Conservation (phyloP, 2,113 vertebrate genomes). For the Catagonus wagneri region DNA sequence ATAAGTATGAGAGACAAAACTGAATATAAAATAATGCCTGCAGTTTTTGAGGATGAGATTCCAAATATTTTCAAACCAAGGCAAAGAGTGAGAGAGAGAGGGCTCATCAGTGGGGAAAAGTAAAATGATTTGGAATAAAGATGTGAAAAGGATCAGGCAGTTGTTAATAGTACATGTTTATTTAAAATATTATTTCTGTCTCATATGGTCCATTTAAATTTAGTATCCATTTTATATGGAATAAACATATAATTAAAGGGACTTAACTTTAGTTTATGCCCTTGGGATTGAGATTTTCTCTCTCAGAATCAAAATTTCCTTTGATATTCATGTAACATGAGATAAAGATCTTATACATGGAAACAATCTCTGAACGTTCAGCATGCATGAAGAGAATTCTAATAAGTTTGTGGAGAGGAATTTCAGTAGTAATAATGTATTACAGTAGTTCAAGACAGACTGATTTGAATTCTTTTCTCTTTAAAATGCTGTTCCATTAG, state of each 20-base stretch:
- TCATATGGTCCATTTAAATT: not conserved
- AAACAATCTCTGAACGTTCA: not conserved
- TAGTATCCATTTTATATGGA: not conserved
- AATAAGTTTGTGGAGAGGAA: not conserved
- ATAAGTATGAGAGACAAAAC: not conserved
- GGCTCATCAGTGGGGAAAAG: not conserved
- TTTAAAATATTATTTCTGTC: slow-evolving; percentile 16
- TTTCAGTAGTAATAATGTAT: not conserved
- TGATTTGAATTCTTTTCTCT: not conserved
- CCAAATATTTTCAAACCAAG: not conserved
- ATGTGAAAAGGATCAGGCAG: not conserved
- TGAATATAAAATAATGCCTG: not conserved
- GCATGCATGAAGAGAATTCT: not conserved
- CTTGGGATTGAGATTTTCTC: not conserved
- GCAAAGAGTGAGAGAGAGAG: not conserved
- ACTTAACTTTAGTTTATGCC: not conserved
- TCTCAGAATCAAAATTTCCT: not conserved
- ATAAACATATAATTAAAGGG: not conserved
- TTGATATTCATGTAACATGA: not conserved
- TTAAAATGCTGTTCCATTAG: not conserved
- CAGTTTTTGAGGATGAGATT: not conserved
- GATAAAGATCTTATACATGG: not conserved
- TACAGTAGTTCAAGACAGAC: not conserved
- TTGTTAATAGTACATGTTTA: not conserved
- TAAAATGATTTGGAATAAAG: not conserved